Evolutionary conservation across 1,140 invertebrate species (phyloP), one percentile per base, ranked within the genome.

Genomic region (Mylabris phalerata): DNA sequence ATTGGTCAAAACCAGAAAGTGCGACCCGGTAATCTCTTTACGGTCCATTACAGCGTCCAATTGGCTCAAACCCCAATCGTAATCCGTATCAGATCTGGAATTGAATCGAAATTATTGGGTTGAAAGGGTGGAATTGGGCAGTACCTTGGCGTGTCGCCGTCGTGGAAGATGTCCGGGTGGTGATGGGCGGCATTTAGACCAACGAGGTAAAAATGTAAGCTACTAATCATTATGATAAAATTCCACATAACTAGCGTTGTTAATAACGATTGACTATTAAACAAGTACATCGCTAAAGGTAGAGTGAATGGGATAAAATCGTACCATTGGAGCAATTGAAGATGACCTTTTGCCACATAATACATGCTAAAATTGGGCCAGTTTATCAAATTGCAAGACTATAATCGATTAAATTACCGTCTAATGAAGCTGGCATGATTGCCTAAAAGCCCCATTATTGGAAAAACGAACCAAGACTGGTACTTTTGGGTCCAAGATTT

Each of bases 21-120:
- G 73, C n/a, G 78, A 84, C 1, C 81, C 78, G 24, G 83, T 85
- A n/a, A 90, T 77, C 44, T 90, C 84, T 3, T 77, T 74, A 52
- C 87, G 80, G 64, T 89, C 89, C 60, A 85, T 80, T 0, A 88
- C 82, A 0, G 90, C 82, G 72, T 91, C 87, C 47, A 92, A 62
- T 75, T 91, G 85, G 63, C 84, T 79, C 13, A 91, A 72, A 3
- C 88, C 89, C 89, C 89, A 93, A 67, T 93, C 89, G 32, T 55
- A 55, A 26, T 55, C 52, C 0, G 9, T 40, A 9, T 38, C 44
- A 3, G 52, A 42, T 24, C 47, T 48, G 38, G 2, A 38, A 46
- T 40, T 25, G 7, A 55, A 4, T 11, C n/a, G 11, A 3, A 27
- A 47, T 32, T 9, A 41, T 41, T 41, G n/a, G 27, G 42, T 9